phyloP scores from a whole-genome alignment of 2,113 vertebrate genomes.

The Falcunculus frontatus region DNA sequence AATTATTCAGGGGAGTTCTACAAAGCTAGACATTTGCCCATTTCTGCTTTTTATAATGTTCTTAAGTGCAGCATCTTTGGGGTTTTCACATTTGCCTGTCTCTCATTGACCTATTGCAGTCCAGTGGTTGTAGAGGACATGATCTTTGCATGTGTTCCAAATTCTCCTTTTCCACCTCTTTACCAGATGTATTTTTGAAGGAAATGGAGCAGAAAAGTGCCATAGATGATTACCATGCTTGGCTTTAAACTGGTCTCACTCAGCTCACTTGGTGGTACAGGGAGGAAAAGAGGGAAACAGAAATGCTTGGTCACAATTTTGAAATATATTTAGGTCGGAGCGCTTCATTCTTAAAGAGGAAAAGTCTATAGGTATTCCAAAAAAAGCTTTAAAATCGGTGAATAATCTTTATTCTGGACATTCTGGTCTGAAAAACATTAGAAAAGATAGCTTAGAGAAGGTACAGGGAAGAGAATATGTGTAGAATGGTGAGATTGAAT shows the following conservation, averaged over 20 bases:
- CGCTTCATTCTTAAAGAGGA: not conserved
- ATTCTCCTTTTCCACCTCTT: not conserved
- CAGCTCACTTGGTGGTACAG: not conserved
- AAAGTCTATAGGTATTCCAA: not conserved
- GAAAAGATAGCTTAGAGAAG: not conserved
- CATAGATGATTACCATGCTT: not conserved
- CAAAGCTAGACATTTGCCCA: not conserved
- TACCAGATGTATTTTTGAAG: not conserved
- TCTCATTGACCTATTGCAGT: not conserved
- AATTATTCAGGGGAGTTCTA: not conserved
- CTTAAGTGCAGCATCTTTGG: not conserved
- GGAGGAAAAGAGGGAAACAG: not conserved
- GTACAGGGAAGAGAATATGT: not conserved
- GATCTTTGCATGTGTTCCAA: accelerated
- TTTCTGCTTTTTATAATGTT: not conserved
- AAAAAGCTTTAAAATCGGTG: not conserved
- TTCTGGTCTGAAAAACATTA: not conserved
- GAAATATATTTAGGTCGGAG: not conserved
- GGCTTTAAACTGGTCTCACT: not conserved
- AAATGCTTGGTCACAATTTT: not conserved
- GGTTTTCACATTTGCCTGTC: not conserved
- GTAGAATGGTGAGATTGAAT: not conserved
- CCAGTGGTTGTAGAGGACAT: not conserved
- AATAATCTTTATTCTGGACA: not conserved
- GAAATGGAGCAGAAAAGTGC: not conserved